Base-by-base conservation (phyloP, 30 jellyfish, hydroid and myxozoan genomes). In the Turritopsis rubra region DNA sequence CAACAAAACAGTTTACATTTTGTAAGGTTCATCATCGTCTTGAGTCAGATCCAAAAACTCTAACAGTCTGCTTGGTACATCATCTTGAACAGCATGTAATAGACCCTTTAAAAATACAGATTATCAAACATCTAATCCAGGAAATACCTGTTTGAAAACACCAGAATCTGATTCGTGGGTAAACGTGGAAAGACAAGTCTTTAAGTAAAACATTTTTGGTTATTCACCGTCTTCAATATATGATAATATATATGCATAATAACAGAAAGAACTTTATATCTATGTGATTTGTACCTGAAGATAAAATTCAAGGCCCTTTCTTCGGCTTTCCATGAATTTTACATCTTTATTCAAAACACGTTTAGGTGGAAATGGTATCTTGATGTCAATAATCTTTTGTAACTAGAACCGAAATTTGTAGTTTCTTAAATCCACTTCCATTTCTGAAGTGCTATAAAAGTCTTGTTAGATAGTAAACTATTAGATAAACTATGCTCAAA, bases 361-460 rank as follows among this genome's bases (percentile, higher is more conserved):
- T 53, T 80, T 80, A 19, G 87, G 87, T 31, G 87, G 87, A 65
- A 80, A 80, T 22, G 81, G 52, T 31, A 80, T 53, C 20, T 80
- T 80, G 20, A 27, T 65, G 52, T 53, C 65, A 7, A 80, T 53
- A 16, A 80, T 70, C 52, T 80, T 80, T 80, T 53, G 81, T 31
- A 80, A 80, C 87, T 80, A 53, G 68, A 76, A 28, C 13, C 9
- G 60, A 3, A 41, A 41, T 41, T 41, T 41, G 5, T 41, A 41
- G 5, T 41, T 3, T 41, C 60, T 3, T 41, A 41, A 41, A 41
- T 41, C 5, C 60, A n/a, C n/a, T n/a, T n/a, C n/a, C n/a, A n/a
- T n/a, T n/a, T n/a, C n/a, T n/a, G n/a, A n/a, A n/a, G n/a, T n/a
- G n/a, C n/a, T n/a, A n/a, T n/a, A n/a, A n/a, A n/a, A n/a, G n/a